Evolutionary conservation across 2,113 vertebrate genomes (phyloP).

Genomic region (Sander lucioperca): DNA sequence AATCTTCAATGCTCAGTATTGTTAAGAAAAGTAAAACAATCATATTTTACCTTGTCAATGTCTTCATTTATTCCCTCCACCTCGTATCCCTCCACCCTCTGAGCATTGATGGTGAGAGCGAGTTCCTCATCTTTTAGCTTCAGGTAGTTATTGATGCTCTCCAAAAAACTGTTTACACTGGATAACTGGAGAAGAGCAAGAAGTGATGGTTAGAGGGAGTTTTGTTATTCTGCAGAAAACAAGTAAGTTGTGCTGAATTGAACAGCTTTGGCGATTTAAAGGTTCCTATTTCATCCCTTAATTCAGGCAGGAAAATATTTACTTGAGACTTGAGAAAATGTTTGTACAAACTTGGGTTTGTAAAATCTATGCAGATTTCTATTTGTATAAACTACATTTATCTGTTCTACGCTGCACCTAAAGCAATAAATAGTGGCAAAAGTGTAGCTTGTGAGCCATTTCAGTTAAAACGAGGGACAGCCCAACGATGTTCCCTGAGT

Average conservation of each 20-base stretch:
- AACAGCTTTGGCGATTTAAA: not conserved
- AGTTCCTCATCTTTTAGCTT: slow-evolving; percentile 75
- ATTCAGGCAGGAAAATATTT: not conserved
- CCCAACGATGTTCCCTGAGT: no score
- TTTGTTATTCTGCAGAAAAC: not conserved
- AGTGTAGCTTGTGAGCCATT: not conserved
- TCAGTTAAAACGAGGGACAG: not conserved
- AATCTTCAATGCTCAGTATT: not conserved
- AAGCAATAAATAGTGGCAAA: not conserved
- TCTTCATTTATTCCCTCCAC: slow-evolving; percentile 84
- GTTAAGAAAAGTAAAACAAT: not conserved
- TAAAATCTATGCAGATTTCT: not conserved
- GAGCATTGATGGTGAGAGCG: slow-evolving; percentile 74
- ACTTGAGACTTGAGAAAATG: not conserved
- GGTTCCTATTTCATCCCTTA: not conserved
- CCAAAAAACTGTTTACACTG: slow-evolving; percentile 79
- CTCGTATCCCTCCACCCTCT: slow-evolving; percentile 83
- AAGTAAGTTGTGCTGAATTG: not conserved
- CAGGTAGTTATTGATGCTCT: slow-evolving; percentile 82
- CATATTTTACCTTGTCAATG: slow-evolving; percentile 80
- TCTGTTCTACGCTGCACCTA: not conserved
- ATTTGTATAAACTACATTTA: no score
- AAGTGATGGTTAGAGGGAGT: not conserved
- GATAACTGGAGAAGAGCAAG: slow-evolving; percentile 68
- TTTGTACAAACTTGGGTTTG: not conserved